Base-by-base conservation (phyloP, 2,888 invertebrate species). In the Acrobasis repandana region DNA sequence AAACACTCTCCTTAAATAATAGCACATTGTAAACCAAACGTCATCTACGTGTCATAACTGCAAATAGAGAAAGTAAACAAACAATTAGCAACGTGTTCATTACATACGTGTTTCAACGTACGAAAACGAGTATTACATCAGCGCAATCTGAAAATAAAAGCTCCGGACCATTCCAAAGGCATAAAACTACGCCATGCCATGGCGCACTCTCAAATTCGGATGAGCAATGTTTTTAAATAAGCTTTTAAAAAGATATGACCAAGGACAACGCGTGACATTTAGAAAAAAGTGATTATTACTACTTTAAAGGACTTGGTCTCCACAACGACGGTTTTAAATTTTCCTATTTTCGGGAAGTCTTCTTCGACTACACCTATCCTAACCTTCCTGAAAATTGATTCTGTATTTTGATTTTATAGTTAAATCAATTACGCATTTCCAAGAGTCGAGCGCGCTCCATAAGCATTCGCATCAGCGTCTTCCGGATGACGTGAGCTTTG, bases 41-140 rank as follows among this genome's bases (percentile, higher is more conserved):
- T 38, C 38, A 38, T 38, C 10, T 14, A 43, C n/a, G 14, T 38
- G 38, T 46, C 33, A 56, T 56, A 56, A 18, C 56, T 56, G 43
- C 18, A 56, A 56, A 56, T 56, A 59, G 50, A 59, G 49, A 51
- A 20, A 59, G 28, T 33, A 60, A 60, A 52, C 46, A 33, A 28
- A 43, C 16, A 46, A 28, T 28, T 20, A 60, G 51, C 38, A 60
- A 36, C 51, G 11, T 28, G 14, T 20, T 18, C 6, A 14, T 43
- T 18, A 14, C 54, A 10, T 38, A 54, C 20, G 10, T 43, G 43
- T 36, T 11, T 9, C 20, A 15, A 16, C 9, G 36, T 5, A 18
- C 28, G 18, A 46, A 56, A 56, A 56, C 9, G 56, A 28, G 20
- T 16, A 46, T 56, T 56, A 43, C 56, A 43, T 56, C 56, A 56